Conservation (phyloP, 2,797 vertebrate species). For the Malacoctenus gilli region DNA sequence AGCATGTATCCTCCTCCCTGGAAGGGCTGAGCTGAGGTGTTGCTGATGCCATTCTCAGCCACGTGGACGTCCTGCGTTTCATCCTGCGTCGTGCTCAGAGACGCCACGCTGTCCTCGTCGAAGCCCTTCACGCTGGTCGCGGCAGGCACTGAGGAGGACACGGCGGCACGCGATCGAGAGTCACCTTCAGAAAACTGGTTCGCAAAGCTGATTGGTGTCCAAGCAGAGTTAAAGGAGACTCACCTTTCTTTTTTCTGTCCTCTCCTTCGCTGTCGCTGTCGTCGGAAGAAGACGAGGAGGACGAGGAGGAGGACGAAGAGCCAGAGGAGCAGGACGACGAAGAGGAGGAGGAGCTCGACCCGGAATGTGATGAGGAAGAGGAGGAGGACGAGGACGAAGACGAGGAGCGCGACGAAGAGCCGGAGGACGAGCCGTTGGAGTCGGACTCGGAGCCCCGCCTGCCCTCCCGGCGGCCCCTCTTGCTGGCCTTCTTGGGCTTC, state of each 20-base stretch:
- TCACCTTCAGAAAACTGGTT: no score
- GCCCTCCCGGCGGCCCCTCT: conserved; percentile 86
- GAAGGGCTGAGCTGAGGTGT: conserved; percentile 85
- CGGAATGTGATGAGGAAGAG: conserved; percentile 93
- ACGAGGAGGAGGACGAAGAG: conserved; percentile 92
- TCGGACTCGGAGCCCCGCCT: conserved; percentile 88
- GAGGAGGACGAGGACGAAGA: conserved; percentile 94
- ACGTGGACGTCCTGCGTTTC: conserved; percentile 92
- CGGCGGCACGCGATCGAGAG: conserved; percentile 20
- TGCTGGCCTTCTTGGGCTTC: conserved; percentile 91
- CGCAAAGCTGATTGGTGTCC: not conserved
- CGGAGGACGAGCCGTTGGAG: conserved; percentile 87
- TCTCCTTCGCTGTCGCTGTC: conserved; percentile 92
- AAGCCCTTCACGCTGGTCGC: conserved; percentile 88
- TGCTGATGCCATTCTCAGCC: conserved; percentile 89
- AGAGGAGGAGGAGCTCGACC: conserved; percentile 91
- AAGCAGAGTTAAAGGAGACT: conserved; percentile 16
- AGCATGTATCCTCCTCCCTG: conserved; percentile 95
- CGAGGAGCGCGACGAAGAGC: conserved; percentile 94
- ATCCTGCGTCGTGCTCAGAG: conserved; percentile 91
- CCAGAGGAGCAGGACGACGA: conserved; percentile 96
- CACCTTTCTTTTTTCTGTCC: conserved; percentile 90
- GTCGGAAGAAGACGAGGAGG: conserved; percentile 89
- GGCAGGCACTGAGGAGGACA: conserved; percentile 78
- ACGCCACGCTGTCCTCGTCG: conserved; percentile 96